Evolutionary conservation across 2,113 vertebrate genomes (phyloP), one percentile per base, ranked within the genome.

Genomic region (Sakesphorus luctuosus): DNA sequence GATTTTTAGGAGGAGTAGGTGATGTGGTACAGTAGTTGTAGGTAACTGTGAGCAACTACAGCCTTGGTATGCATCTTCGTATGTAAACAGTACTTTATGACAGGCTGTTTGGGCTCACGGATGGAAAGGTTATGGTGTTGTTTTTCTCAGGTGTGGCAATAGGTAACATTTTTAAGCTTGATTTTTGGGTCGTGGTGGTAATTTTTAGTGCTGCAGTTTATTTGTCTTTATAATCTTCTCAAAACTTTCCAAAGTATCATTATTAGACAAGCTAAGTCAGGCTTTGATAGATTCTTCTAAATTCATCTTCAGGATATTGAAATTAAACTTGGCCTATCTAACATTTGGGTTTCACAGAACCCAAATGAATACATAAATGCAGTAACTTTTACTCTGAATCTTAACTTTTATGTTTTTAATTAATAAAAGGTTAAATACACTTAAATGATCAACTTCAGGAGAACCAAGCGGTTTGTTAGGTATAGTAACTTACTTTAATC

Each of bases 1-100:
- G 47, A 98, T 93, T 91, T 89, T 89, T 89, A 84, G 93, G 91
- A 96, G 82, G 56, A 97, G 69, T 76, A 91, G 84, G 72, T 90
- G 93, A 79, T 92, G 84, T 89, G 81, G 76, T 89, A 66, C 9
- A 38, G 75, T 93, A 94, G 94, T 89, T 97, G 90, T 98, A 97
- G 92, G 65, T 93, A 94, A 78, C 23, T 59, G 20, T 36, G 13
- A 82, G 95, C 89, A 94, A 72, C 24, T 87, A 61, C 93, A 76
- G 47, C 29, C 15, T 79, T 85, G 44, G 36, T 93, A 26, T 82
- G 61, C 20, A 43, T 90, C 44, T 84, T 66, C 23, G 79, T 18
- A 9, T 55, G 2, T 65, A 55, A 89, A 24, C 28, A 23, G 24
- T 78, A 25, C 19, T 85, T 81, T 0, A 5, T 92, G 93, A 74